Evolutionary conservation across 1,140 invertebrate species (phyloP), one percentile per base, ranked within the genome.

Genomic region (Asbolus verrucosus): DNA sequence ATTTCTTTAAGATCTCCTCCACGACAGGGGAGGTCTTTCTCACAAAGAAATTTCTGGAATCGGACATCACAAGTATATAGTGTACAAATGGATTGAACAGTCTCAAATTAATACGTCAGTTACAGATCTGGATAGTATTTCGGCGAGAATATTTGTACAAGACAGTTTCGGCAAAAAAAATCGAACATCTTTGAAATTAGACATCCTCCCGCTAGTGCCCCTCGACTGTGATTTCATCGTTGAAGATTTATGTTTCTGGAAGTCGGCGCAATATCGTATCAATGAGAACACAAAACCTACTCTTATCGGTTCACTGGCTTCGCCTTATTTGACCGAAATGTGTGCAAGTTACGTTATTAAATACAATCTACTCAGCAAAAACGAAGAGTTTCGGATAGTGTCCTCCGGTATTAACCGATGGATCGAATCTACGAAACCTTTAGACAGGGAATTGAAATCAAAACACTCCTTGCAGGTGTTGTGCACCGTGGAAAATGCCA

Each of bases 161-260:
- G 75, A 77, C 67, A 74, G 66, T 15, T 39, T n/a, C 11, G 50
- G 65, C 6, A 41, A 67, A 6, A 13, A 19, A 6, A 70, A 72
- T 68, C 69, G 30, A 16, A 75, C 72, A 11, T 71, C 70, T 14
- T 54, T 75, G 39, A 61, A 70, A 61, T 39, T 76, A 43, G 65
- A 74, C 18, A 43, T 77, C 6, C 36, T 60, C 4, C 70, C 61
- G 30, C 46, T 65, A 8, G 46, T 68, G 16, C 14, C 27, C 24
- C 41, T 71, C 15, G 74, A 76, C 33, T 78, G 77, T 59, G 76
- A 77, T 63, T 43, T 71, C 24, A 65, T 76, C 30, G 46, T 66
- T 8, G 63, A 73, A 4, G 73, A 78, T 50, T 72, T 78, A 38
- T 78, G 77, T 65, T 78, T 73, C 65, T 78, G 77, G 77, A 62